A percentile compares a stretch with the other conserved stretches of the same genome.
Evolutionary conservation across 1,140 invertebrate genomes (phyloP).

Genomic region (Macrocentrus cingulum): DNA sequence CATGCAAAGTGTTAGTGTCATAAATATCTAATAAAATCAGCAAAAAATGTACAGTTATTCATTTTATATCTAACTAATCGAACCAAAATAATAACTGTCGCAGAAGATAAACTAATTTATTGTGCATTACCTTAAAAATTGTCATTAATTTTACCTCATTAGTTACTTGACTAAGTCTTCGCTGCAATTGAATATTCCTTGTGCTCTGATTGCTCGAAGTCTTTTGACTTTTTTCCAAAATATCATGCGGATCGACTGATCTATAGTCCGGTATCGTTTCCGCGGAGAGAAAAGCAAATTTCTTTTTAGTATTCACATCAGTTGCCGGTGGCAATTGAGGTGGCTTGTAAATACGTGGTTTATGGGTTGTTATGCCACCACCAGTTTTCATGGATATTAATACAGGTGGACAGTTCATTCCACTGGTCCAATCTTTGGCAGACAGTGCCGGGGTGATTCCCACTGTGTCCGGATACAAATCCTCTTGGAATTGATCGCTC

Average conservation of each 20-base stretch:
- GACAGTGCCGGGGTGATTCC: slow-evolving; percentile 79
- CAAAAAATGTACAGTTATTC: too few relatives aligned
- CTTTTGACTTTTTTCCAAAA: slow-evolving; percentile 71
- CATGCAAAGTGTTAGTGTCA: slow-evolving; percentile 54
- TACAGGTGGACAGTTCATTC: slow-evolving; percentile 78
- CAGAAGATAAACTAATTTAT: too few relatives aligned
- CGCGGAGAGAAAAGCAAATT: slow-evolving; percentile 80
- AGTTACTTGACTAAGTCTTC: slow-evolving; percentile 68
- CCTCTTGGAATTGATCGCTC: slow-evolving; percentile 81
- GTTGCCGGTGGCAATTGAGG: slow-evolving; percentile 55
- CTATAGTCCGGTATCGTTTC: slow-evolving; percentile 84
- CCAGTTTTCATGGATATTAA: slow-evolving; percentile 83
- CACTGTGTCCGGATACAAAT: slow-evolving; percentile 90
- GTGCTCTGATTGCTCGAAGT: slow-evolving; percentile 75
- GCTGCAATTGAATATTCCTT: slow-evolving; percentile 74
- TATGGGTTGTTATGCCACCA: slow-evolving; percentile 71
- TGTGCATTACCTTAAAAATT: neutral
- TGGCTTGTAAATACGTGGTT: slow-evolving; percentile 67
- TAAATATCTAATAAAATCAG: slow-evolving; percentile 30
- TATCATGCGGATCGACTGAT: slow-evolving; percentile 61
- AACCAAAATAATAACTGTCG: too few relatives aligned
- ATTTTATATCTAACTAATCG: too few relatives aligned
- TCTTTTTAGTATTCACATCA: slow-evolving; percentile 78
- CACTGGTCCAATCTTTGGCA: slow-evolving; percentile 87
- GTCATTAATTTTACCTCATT: slow-evolving; percentile 48